phyloP scores from a whole-genome alignment of 2,797 vertebrate species.

The Micromesistius poutassou region DNA sequence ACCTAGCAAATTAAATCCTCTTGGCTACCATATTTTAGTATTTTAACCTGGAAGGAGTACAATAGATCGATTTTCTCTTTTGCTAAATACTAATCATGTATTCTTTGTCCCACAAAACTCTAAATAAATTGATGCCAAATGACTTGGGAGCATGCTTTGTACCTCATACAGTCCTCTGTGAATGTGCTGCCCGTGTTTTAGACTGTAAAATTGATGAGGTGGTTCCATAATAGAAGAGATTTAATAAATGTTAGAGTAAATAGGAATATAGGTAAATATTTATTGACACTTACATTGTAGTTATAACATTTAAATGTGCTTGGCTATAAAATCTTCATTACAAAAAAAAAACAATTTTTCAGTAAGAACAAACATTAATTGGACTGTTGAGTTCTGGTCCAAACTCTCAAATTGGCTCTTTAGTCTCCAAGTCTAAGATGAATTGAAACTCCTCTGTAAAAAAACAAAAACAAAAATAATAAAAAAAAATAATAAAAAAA shows the following conservation, averaged over 20 bases:
- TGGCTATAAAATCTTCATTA: neutral
- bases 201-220: neutral
- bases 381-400: slow-evolving; percentile 26
- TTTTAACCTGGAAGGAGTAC: slow-evolving; percentile 67
- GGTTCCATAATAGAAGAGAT: neutral
- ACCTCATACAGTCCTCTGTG: slow-evolving; percentile 7
- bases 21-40: slow-evolving; percentile 67
- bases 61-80: slow-evolving; percentile 66
- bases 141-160: slow-evolving; percentile 12
- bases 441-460: slow-evolving; percentile 90
- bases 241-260: too few species aligned
- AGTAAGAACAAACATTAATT: neutral
- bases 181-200: neutral
- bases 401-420: slow-evolving; percentile 66
- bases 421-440: slow-evolving; percentile 84
- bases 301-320: neutral
- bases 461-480: slow-evolving; percentile 27
- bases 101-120: slow-evolving; percentile 53
- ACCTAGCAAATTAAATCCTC: slow-evolving; percentile 61
- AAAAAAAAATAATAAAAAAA: slow-evolving; percentile 31
- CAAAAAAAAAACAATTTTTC: neutral
- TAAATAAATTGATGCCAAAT: slow-evolving; percentile 74
- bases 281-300: too few species aligned
- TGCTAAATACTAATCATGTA: slow-evolving; percentile 67
- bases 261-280: neutral